Evolutionary conservation across 2,113 vertebrate genomes (phyloP).

Genomic region (Notechis scutatus): DNA sequence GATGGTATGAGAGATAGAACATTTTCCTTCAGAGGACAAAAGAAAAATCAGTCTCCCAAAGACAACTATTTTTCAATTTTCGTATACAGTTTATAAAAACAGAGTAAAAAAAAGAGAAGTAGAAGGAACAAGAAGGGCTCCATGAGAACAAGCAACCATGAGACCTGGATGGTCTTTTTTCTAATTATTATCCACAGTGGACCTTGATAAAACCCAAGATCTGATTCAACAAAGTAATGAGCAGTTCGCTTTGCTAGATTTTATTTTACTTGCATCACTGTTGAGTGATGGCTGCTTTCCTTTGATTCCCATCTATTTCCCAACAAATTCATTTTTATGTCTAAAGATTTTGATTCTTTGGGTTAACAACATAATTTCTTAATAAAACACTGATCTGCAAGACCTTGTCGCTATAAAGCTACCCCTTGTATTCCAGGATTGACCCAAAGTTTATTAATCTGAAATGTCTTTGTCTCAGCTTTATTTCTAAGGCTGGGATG

Average conservation of each 20-base stretch:
- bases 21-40: not conserved
- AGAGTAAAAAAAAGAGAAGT: not conserved
- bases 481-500: not conserved
- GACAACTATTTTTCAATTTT: not conserved
- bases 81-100: not conserved
- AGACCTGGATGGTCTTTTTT: not conserved
- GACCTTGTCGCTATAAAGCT: not conserved
- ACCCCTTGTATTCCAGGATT: not conserved
- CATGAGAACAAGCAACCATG: not conserved
- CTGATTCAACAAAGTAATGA: not conserved
- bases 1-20: not conserved
- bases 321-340: not conserved
- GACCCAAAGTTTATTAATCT: not conserved
- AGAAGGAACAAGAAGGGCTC: not conserved
- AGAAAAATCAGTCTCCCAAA: not conserved
- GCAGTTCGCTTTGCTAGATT: not conserved
- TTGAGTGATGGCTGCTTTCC: not conserved
- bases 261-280: not conserved
- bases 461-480: not conserved
- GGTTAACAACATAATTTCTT: not conserved
- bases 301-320: not conserved
- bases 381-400: not conserved
- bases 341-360: not conserved
- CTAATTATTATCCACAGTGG: not conserved
- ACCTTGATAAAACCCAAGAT: not conserved